phyloP scores from a whole-genome alignment of 92 coral and sea anemone species.

The Parazoanthus swiftii region DNA sequence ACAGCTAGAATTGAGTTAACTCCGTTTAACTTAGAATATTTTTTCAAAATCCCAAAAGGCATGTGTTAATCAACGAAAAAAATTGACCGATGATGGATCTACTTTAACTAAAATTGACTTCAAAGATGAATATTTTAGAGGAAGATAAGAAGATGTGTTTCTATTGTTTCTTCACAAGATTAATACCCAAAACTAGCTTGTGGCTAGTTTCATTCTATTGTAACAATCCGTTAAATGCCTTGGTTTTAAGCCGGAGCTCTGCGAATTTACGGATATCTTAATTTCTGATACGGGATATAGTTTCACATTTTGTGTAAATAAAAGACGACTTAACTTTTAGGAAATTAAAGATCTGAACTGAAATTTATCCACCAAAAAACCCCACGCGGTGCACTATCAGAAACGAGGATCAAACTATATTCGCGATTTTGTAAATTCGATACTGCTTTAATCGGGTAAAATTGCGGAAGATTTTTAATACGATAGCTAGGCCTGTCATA shows the following conservation, averaged over 20 bases:
- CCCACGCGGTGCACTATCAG: constrained; percentile 22
- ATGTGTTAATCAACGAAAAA: not conserved
- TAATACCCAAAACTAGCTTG: not conserved
- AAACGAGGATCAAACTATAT: not conserved
- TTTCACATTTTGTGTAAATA: not conserved
- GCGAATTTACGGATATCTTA: not conserved
- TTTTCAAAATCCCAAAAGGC: not conserved
- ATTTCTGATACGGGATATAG: not conserved
- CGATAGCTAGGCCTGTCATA: constrained; percentile 19
- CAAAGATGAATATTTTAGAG: not conserved
- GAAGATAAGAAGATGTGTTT: not conserved
- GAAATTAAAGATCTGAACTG: constrained; percentile 29
- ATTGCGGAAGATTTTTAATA: constrained; percentile 19
- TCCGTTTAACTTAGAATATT: not conserved
- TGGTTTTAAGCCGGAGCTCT: not conserved
- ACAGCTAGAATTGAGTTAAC: not conserved
- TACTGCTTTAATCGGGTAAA: constrained; percentile 31
- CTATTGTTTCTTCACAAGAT: not conserved
- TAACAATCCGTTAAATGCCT: not conserved
- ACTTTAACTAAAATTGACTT: not conserved
- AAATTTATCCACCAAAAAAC: not conserved
- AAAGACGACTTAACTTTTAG: not conserved
- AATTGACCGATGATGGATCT: not conserved
- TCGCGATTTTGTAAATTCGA: constrained; percentile 18
- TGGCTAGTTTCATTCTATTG: not conserved